Base-by-base conservation (phyloP, 2,888 invertebrate genomes). In the Macrosoma leucophasiata region DNA sequence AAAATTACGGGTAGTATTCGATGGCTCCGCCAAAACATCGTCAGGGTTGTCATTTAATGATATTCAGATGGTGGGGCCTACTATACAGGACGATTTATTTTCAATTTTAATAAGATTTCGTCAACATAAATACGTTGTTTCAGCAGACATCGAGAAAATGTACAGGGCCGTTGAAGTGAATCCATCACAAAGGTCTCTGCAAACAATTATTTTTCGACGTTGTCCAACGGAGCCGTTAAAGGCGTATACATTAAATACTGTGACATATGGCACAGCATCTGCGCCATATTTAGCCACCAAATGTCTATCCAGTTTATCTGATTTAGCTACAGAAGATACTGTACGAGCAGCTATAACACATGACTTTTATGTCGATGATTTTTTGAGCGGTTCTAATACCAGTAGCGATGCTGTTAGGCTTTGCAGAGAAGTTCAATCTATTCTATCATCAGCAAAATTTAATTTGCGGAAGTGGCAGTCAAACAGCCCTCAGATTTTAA, bases 1-100 rank as follows among this genome's bases (percentile, higher is more conserved):
- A 0, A 49, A 51, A 26, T 29, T 57, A 6, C 39, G 55, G 3
- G 33, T 39, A 2, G 59, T 57, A 1, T 55, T 50, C 30, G 53
- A 60, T 26, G 53, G 40, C 2, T 48, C 49, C 11, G 49, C 51
- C 7, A 17, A 11, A n/a, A 35, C 49, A 3, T 24, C 41, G 8
- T 24, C 48, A 5, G 48, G 46, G 6, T 7, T 27, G 7, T 50
- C 50, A 3, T 19, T 45, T 9, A 50, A 48, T 28, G 32, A 45
- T 11, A 34, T 48, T 1, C 36, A 42, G 18, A 17, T 33, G 19
- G 35, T 48, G 1, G 48, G 46, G 1, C 50, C 48, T 2, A 41
- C 39, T 6, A 36, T 50, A 8, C 48, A 50, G 21, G 41, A 43
- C 4, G 44, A 44, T 23, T 24, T 50, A 3, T 24, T 39, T 6